phyloP scores from a whole-genome alignment of 2,888 invertebrate species.

The Hemistola chrysoprasaria region DNA sequence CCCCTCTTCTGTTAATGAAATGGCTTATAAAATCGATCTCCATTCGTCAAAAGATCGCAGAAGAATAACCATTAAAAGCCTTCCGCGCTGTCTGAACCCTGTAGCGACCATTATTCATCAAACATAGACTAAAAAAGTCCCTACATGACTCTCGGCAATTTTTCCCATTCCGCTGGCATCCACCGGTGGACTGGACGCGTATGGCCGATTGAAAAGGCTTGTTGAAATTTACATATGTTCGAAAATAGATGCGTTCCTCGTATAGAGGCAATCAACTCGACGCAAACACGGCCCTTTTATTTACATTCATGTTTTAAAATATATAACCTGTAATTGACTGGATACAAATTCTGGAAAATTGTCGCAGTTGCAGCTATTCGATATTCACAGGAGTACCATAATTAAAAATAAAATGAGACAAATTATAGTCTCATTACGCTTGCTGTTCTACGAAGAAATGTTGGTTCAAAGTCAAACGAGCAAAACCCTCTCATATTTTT shows the following conservation, averaged over 20 bases:
- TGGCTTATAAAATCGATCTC: conserved; percentile 1
- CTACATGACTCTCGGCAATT: conserved; percentile 54
- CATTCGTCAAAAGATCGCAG: conserved; percentile 4
- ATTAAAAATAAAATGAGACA: too few species aligned
- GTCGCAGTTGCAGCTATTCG: conserved; percentile 11
- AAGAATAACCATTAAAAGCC: conserved; percentile 17
- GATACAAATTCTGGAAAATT: conserved; percentile 34
- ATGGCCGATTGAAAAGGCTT: conserved; percentile 71
- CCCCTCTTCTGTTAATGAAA: not conserved
- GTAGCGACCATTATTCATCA: conserved; percentile 21
- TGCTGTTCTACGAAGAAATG: too few species aligned
- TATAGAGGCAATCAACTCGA: conserved; percentile 66
- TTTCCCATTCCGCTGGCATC: conserved; percentile 71
- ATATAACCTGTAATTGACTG: conserved; percentile 47
- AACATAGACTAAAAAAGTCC: conserved; percentile 26
- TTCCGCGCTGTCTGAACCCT: conserved; percentile 10
- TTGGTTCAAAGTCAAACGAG: too few species aligned
- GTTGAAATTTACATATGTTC: conserved; percentile 74
- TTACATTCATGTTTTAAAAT: conserved; percentile 53
- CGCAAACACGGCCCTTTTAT: conserved; percentile 58
- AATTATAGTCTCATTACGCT: too few species aligned
- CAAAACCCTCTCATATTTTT: not conserved
- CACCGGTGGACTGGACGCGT: conserved; percentile 67
- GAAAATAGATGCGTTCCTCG: conserved; percentile 50
- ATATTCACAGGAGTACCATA: too few species aligned